Evolutionary conservation across 2,888 invertebrate genomes (phyloP).

Genomic region (Agonum fuliginosum): DNA sequence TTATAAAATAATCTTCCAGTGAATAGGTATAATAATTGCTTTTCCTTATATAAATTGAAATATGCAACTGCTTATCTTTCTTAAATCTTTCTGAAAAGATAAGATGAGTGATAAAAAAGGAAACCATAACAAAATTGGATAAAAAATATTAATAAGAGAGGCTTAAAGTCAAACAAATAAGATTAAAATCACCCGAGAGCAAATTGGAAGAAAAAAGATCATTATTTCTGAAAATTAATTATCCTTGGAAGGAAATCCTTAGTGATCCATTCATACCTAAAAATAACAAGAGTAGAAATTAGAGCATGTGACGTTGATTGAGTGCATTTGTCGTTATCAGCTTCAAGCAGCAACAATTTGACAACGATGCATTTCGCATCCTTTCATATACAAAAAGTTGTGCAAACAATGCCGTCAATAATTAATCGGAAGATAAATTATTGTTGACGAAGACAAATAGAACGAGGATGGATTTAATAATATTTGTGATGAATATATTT

Average conservation of each 20-base stretch:
- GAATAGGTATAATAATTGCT: too few species aligned
- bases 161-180: neutral
- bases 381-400: conserved; percentile 22
- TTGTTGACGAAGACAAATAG: conserved; percentile 7
- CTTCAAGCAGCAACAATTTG: conserved; percentile 14
- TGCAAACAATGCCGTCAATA: conserved; percentile 17
- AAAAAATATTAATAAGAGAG: neutral
- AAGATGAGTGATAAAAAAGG: too few species aligned
- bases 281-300: conserved; percentile 16
- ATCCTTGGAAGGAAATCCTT: neutral
- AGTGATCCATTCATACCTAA: conserved; percentile 19
- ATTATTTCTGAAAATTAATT: conserved; percentile 17
- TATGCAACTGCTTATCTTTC: too few species aligned
- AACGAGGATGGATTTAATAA: conserved; percentile 4
- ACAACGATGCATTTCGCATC: conserved; percentile 22
- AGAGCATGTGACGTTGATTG: conserved; percentile 41
- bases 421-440: conserved; percentile 27
- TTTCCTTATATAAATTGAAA: too few species aligned
- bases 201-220: conserved; percentile 9
- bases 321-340: conserved; percentile 36
- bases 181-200: neutral
- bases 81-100: too few species aligned
- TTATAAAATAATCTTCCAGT: too few species aligned
- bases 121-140: too few species aligned
- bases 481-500: neutral